Base-by-base conservation (phyloP, 2,113 vertebrate genomes). In the Agapornis roseicollis region DNA sequence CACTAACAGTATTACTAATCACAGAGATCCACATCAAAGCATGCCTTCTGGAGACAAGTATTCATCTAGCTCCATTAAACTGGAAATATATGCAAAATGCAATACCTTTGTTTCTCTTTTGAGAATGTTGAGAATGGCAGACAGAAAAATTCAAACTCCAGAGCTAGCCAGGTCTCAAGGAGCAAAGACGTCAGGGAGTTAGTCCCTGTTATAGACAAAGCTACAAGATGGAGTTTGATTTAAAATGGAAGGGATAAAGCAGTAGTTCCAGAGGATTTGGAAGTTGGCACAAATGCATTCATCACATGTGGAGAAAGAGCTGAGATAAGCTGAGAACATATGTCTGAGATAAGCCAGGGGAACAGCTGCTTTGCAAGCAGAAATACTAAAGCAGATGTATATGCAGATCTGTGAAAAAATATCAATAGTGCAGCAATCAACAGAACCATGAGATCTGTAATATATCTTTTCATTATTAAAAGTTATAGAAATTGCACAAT, bases 1-100 rank as follows among this genome's bases (percentile, higher is more conserved):
- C 50, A 35, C 22, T 53, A 61, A 77, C 35, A 85, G 52, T 39
- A 44, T 55, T 81, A 55, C 39, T 80, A 64, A 80, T 61, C 56
- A 68, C 80, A 93, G 42, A 89, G 47, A 76, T 47, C 89, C 33
- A 79, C 49, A 89, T 74, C 65, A 96, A 89, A 94, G 33, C 42
- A 56, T 55, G 78, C 70, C 61, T 94, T 89, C 65, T 85, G 85
- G 61, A 87, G 52, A 76, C 52, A 89, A 76, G 47, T 80, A 81
- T 52, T n/a, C 52, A 82, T 81, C 73, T 35, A 72, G 66, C 20
- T 88, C 61, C 74, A 47, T 39, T 66, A 89, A 89, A 69, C 12
- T 23, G 33, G 89, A 95, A 89, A 61, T 47, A 68, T n/a, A 56
- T 65, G 74, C 56, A 79, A 80, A 94, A 88, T 63, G 55, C 42